These are phyloP conservation scores for Solenodon paradoxus DNA, from an alignment of 2,113 vertebrate genomes.

Conservation along the genomic window DNA sequence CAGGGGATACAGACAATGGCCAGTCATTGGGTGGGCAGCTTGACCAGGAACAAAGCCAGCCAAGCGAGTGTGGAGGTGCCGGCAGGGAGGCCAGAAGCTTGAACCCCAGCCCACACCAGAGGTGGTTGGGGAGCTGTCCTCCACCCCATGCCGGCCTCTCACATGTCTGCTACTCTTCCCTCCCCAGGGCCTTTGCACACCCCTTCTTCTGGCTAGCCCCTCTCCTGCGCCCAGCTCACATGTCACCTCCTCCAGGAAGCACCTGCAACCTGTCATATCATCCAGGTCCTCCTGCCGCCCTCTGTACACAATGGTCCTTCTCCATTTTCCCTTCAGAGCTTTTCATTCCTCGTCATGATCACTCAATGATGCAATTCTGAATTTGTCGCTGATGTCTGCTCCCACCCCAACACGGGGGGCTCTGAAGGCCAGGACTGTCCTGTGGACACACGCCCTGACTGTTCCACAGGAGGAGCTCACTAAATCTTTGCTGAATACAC, in stretches of 20 bases:
- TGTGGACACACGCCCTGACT: no score
- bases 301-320: not conserved
- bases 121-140: accelerated
- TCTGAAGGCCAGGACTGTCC: not conserved
- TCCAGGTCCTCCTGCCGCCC: not conserved
- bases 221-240: not conserved
- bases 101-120: not conserved
- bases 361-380: not conserved
- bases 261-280: not conserved
- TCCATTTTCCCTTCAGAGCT: not conserved
- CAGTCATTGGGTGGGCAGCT: not conserved
- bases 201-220: no score
- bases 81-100: not conserved
- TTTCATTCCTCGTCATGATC: not conserved
- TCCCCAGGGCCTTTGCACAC: no score
- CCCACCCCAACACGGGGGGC: not conserved
- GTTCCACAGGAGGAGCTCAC: not conserved
- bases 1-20: not conserved
- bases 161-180: not conserved
- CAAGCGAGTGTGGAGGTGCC: not conserved
- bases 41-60: not conserved
- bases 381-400: not conserved
- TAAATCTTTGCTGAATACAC: not conserved
- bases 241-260: not conserved
- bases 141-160: not conserved